A percentile compares a stretch with the other conserved stretches of the same genome.
Conservation (phyloP, 2,888 invertebrate genomes). For the Pristionchus exspectatus region DNA sequence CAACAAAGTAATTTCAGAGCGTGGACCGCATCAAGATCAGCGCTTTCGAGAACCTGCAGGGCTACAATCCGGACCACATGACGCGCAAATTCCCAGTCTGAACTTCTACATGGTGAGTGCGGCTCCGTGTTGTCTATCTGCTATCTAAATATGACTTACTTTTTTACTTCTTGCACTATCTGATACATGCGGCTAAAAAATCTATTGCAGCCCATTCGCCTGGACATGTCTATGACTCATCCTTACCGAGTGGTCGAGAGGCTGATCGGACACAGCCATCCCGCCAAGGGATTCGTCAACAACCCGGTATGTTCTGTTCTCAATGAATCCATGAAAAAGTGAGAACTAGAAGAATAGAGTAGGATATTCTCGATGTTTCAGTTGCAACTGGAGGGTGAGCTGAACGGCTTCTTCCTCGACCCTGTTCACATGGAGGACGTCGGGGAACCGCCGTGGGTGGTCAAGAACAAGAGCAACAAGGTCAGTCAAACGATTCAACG, state of each 20-base stretch:
- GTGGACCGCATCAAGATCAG: conserved; percentile 58
- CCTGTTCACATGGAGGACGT: conserved; percentile 49
- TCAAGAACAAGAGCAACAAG: conserved; percentile 1
- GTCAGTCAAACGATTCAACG: too few species aligned
- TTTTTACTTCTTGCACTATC: too few species aligned
- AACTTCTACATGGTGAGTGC: conserved; percentile 49
- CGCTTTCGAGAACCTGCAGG: conserved; percentile 61
- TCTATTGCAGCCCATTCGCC: conserved; percentile 18
- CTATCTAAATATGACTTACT: too few species aligned
- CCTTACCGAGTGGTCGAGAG: conserved; percentile 55
- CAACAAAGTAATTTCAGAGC: conserved; percentile 40
- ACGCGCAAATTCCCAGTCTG: conserved; percentile 44
- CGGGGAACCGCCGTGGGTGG: conserved; percentile 32
- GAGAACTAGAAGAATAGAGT: not conserved
- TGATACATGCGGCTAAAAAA: too few species aligned
- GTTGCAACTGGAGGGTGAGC: not conserved
- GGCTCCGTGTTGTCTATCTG: too few species aligned
- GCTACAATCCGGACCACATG: conserved; percentile 58
- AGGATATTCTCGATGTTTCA: not conserved
- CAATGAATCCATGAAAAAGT: not conserved
- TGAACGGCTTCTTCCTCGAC: conserved; percentile 57
- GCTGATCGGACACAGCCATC: conserved; percentile 60
- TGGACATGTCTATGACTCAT: conserved; percentile 45
- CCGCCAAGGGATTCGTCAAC: conserved; percentile 55
- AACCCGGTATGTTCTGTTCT: conserved; percentile 51